Conservation (phyloP, 2,113 vertebrate species). For the pig (Sus scrofa) region DNA sequence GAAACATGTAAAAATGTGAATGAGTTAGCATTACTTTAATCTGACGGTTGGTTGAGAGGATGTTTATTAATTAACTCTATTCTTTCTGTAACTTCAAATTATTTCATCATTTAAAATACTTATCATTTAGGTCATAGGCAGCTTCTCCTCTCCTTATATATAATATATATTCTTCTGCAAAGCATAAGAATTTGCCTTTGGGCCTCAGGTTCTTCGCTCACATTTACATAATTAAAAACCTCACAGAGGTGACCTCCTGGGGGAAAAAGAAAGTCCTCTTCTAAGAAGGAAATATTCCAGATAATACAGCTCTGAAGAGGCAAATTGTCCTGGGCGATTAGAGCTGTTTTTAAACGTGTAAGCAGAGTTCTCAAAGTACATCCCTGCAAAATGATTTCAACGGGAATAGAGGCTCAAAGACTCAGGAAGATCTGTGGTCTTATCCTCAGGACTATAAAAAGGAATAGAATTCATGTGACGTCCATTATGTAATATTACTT, state of each 20-base stretch:
- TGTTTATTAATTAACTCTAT: too few relatives aligned
- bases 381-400: neutral
- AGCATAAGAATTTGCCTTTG: neutral
- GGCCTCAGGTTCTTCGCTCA: neutral
- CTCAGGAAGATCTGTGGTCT: neutral
- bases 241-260: neutral
- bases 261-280: neutral
- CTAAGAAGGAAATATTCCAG: neutral
- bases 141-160: neutral
- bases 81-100: neutral
- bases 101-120: neutral
- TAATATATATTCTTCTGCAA: too few relatives aligned
- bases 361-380: neutral
- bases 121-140: neutral
- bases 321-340: neutral
- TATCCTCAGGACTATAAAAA: neutral
- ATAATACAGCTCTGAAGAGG: neutral
- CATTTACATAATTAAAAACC: conserved; percentile 59
- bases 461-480: neutral
- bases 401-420: neutral
- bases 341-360: neutral
- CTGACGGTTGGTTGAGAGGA: neutral
- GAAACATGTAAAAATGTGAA: neutral
- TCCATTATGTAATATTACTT: neutral
- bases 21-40: neutral